A percentile compares a stretch with the other conserved stretches of the same genome.
These are phyloP conservation scores for Spondyliosoma cantharus DNA, from an alignment of 2,797 vertebrate genomes.

Conservation along the genomic window DNA sequence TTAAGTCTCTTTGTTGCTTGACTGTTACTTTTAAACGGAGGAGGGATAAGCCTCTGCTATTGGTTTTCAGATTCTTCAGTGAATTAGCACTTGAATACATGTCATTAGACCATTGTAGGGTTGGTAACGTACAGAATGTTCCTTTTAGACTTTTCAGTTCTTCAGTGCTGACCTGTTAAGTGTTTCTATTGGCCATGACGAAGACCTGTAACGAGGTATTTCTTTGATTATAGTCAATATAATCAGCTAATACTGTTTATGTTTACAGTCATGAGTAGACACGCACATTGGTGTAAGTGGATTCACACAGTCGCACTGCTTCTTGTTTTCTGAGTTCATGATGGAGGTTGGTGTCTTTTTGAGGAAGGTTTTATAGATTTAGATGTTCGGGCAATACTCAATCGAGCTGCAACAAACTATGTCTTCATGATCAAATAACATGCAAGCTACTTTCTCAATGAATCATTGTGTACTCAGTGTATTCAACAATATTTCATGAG, in stretches of 20 bases:
- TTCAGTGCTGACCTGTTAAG: not conserved
- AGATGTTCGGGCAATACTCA: not conserved
- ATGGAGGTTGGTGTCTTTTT: not conserved
- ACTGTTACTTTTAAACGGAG: conserved; percentile 7
- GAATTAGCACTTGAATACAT: conserved; percentile 27
- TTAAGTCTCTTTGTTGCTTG: conserved; percentile 31
- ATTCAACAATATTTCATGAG: too few relatives aligned
- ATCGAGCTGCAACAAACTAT: not conserved
- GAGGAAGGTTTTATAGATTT: not conserved
- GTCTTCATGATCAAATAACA: not conserved
- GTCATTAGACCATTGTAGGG: conserved; percentile 14
- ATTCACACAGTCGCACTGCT: not conserved
- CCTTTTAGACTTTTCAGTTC: not conserved
- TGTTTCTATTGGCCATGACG: not conserved
- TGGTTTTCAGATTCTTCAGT: conserved; percentile 6
- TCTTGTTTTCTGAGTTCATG: not conserved
- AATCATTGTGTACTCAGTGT: not conserved
- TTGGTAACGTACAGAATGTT: not conserved
- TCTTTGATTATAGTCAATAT: conserved; percentile 15
- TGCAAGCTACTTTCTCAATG: not conserved
- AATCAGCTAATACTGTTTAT: not conserved
- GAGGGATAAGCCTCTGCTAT: conserved; percentile 3
- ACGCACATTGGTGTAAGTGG: not conserved
- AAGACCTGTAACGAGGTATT: not conserved
- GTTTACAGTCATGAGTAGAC: not conserved